Evolutionary conservation across 1,140 invertebrate genomes (phyloP).

Genomic region (Pseudomyrmex sp.): DNA sequence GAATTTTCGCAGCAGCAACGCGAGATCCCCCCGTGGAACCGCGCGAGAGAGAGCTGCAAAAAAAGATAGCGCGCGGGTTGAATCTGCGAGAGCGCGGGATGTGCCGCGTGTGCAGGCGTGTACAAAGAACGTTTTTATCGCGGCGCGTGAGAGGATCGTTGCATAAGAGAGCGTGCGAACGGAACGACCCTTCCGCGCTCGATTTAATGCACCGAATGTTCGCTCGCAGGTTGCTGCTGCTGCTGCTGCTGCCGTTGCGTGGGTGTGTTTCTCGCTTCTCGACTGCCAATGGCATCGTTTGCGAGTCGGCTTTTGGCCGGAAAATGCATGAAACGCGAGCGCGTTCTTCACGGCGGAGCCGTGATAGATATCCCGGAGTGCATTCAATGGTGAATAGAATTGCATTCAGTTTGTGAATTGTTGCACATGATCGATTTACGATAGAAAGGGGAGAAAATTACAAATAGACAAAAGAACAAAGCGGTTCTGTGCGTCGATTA

Average conservation of each 20-base stretch:
- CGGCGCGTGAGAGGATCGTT: slow-evolving; percentile 59
- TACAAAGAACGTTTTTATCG: slow-evolving; percentile 41
- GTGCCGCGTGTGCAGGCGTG: neutral
- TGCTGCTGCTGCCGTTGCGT: slow-evolving; percentile 29
- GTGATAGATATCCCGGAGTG: neutral
- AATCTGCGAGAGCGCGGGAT: slow-evolving; percentile 19
- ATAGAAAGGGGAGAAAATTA: neutral
- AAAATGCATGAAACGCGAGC: neutral
- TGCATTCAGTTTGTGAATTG: neutral
- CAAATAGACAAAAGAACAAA: neutral
- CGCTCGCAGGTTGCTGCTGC: slow-evolving; percentile 45
- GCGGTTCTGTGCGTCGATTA: neutral
- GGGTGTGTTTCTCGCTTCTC: slow-evolving; percentile 40
- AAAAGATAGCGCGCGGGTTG: neutral
- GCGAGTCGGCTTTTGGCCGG: neutral
- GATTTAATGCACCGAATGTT: slow-evolving; percentile 38
- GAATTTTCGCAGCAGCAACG: neutral
- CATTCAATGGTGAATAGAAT: neutral
- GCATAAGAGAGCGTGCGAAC: slow-evolving; percentile 77
- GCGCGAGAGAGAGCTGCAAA: neutral
- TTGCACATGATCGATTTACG: neutral
- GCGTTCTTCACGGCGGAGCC: neutral
- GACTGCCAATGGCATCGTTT: neutral
- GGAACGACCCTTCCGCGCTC: slow-evolving; percentile 68
- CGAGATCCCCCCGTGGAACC: neutral